Conservation (phyloP, 2,113 vertebrate genomes). For the Meleagris gallopavo region DNA sequence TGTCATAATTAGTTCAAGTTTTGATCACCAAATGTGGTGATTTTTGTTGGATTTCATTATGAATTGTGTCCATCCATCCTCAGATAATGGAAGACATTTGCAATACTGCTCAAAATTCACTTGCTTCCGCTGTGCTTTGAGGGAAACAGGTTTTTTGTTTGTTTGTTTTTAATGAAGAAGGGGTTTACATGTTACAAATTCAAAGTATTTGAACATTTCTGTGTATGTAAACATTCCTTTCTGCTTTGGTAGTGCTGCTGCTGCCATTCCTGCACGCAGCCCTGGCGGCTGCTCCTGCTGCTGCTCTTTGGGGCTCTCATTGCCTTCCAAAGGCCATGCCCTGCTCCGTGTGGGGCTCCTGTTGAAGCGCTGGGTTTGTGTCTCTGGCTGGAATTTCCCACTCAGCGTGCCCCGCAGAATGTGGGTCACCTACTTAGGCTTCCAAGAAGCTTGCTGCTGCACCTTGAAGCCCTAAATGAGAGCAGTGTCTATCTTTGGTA, state of each 20-base stretch:
- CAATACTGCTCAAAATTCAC: background rate
- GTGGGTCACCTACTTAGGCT: constrained; percentile 64
- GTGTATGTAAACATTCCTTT: background rate
- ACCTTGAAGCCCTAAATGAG: constrained; percentile 40
- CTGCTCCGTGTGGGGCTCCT: background rate
- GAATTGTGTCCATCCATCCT: background rate
- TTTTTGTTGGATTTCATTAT: background rate
- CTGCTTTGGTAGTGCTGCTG: background rate
- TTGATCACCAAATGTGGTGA: background rate
- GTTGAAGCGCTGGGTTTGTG: background rate
- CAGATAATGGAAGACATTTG: background rate
- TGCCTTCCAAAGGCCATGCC: background rate
- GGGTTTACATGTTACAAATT: background rate
- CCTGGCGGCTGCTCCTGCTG: background rate
- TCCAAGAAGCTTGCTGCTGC: constrained; percentile 15
- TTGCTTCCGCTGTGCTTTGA: background rate
- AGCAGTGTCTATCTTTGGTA: constrained; percentile 6
- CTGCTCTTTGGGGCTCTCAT: background rate
- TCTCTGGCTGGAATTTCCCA: constrained; percentile 22
- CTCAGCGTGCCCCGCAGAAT: constrained; percentile 46
- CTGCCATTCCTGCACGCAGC: background rate
- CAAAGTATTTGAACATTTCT: background rate
- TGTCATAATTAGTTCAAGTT: constrained; percentile 36
- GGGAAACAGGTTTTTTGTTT: background rate
- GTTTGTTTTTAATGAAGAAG: background rate